A percentile compares a stretch with the other conserved stretches of the same genome.
phyloP scores from a whole-genome alignment of 2,888 invertebrate genomes.

The Phytoseiulus persimilis region DNA sequence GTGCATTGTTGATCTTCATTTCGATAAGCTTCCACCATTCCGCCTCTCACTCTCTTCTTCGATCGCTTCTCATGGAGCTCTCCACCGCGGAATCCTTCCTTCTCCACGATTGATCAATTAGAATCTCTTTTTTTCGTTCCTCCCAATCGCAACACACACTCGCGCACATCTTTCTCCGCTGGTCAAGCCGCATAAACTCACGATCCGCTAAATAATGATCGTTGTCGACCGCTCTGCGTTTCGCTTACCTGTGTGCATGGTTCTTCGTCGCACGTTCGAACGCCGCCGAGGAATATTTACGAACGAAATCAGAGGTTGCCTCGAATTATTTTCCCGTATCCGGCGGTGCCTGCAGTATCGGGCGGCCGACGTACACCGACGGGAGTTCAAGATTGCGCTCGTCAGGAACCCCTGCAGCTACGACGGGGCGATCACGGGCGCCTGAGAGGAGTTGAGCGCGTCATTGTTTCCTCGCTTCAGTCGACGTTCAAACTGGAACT shows the following conservation, averaged over 20 bases:
- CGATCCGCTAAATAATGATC: not conserved
- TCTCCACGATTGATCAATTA: not conserved
- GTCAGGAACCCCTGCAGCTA: too few species aligned
- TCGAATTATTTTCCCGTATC: not conserved
- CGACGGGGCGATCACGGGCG: too few species aligned
- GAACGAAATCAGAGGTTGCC: not conserved
- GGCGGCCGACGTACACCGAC: too few species aligned
- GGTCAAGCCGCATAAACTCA: not conserved
- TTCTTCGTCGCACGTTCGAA: not conserved
- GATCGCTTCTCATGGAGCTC: not conserved
- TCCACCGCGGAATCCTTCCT: not conserved
- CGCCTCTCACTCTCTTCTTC: not conserved
- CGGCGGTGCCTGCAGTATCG: too few species aligned
- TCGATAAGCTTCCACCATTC: not conserved
- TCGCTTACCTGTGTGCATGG: not conserved
- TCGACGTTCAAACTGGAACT: too few species aligned
- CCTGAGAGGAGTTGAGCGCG: too few species aligned
- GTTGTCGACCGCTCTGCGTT: not conserved
- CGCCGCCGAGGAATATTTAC: not conserved
- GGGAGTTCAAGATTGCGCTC: too few species aligned
- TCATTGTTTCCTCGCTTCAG: too few species aligned
- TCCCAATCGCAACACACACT: not conserved
- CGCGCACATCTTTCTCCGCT: not conserved
- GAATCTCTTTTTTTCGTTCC: not conserved
- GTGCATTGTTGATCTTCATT: not conserved